Conservation (phyloP, 2,113 vertebrate genomes). For the Uria lomvia region DNA sequence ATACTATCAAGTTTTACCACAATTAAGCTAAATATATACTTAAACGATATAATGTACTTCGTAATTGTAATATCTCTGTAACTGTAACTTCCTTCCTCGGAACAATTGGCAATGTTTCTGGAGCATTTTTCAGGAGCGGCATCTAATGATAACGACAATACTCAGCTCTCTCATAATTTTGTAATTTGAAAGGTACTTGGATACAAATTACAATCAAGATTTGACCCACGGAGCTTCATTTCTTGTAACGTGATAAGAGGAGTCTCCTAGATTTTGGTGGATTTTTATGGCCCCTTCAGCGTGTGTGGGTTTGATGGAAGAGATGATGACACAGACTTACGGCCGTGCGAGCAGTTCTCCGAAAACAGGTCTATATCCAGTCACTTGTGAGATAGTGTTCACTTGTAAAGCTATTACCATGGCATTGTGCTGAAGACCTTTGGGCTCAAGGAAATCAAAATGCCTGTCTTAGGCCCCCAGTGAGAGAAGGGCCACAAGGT, state of each 20-base stretch:
- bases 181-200: background rate
- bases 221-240: background rate
- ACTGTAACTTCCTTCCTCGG: background rate
- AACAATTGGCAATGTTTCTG: background rate
- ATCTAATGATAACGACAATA: background rate
- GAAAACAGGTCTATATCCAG: background rate
- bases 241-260: background rate
- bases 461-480: background rate
- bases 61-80: constrained; percentile 38
- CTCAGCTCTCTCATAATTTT: background rate
- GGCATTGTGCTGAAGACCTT: background rate
- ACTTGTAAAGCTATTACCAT: background rate
- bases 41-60: background rate
- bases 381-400: background rate
- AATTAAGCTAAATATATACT: constrained; percentile 58
- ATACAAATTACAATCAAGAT: background rate
- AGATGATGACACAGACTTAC: background rate
- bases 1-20: constrained; percentile 45
- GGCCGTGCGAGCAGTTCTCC: background rate
- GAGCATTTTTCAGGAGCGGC: background rate
- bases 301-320: background rate
- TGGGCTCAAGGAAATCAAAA: background rate
- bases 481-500: fast-evolving
- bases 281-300: background rate
- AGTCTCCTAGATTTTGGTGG: background rate